These are phyloP conservation scores for Phymanthus crucifer DNA, from an alignment of 92 coral and sea anemone species.

Conservation along the genomic window DNA sequence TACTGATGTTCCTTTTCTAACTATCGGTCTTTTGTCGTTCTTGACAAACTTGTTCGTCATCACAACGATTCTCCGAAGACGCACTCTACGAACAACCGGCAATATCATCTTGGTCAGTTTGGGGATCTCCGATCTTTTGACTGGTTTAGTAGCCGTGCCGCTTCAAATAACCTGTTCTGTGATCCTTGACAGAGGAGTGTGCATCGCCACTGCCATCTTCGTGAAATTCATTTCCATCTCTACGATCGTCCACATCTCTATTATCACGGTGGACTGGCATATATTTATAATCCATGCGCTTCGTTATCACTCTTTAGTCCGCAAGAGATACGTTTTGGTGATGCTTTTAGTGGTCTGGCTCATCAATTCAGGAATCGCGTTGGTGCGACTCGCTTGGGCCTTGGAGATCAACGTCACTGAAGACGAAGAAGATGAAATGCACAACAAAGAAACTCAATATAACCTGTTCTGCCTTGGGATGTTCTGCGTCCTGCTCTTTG, in stretches of 20 bases:
- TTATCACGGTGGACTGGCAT: conserved; percentile 42
- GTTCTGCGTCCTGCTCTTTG: conserved; percentile 18
- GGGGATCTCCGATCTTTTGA: conserved; percentile 30
- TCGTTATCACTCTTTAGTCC: conserved; percentile 35
- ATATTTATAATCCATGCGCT: conserved; percentile 38
- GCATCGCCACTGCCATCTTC: conserved; percentile 29
- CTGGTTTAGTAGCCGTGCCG: conserved; percentile 36
- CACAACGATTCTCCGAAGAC: conserved; percentile 1
- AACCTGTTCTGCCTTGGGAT: conserved; percentile 28
- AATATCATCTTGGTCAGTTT: conserved; percentile 37
- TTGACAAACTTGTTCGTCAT: conserved; percentile 31
- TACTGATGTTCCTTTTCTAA: conserved; percentile 27
- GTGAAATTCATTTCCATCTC: conserved; percentile 37
- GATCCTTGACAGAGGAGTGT: conserved; percentile 1
- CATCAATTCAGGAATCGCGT: conserved; percentile 19
- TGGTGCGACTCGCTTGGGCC: conserved; percentile 36
- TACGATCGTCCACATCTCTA: conserved; percentile 38
- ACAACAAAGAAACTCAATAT: conserved; percentile 10
- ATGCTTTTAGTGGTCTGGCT: conserved; percentile 15
- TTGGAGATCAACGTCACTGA: conserved; percentile 19
- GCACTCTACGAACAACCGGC: conserved; percentile 22
- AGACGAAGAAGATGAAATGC: conserved; percentile 28
- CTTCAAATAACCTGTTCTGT: conserved; percentile 30
- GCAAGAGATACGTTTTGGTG: conserved; percentile 23
- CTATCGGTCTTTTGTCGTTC: conserved; percentile 24